These are phyloP conservation scores for Cataglyphis hispanica DNA, from an alignment of 1,140 invertebrate species.

Conservation along the genomic window DNA sequence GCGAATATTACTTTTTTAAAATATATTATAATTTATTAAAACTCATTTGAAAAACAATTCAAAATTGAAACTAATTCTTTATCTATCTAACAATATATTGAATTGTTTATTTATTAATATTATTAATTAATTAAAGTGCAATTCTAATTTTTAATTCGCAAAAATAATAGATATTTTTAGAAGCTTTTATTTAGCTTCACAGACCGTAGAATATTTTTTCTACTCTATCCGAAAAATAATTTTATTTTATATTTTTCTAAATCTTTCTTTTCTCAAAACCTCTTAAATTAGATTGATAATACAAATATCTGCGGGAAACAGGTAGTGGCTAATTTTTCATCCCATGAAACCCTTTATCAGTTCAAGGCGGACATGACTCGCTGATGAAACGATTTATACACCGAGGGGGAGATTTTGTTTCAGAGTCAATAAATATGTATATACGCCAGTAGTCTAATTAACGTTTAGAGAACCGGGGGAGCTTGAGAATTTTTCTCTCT, in stretches of 20 bases:
- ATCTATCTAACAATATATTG: neutral
- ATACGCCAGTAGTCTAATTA: neutral
- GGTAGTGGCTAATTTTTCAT: slow-evolving; percentile 32
- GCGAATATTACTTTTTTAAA: neutral
- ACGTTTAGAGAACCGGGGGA: neutral
- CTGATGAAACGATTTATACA: slow-evolving; percentile 9
- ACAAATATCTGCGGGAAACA: neutral
- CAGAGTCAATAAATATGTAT: slow-evolving; percentile 8
- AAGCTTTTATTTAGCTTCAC: neutral
- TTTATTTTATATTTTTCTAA: neutral
- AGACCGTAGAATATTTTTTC: neutral
- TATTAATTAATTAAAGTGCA: slow-evolving; percentile 1
- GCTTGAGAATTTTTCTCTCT: neutral
- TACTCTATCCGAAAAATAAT: neutral
- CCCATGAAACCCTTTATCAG: neutral
- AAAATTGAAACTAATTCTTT: neutral
- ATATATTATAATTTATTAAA: neutral
- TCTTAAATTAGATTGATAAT: slow-evolving; percentile 47
- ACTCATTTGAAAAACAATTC: neutral
- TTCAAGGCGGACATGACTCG: neutral
- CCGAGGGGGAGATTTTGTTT: neutral
- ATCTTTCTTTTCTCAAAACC: neutral
- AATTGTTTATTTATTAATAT: neutral
- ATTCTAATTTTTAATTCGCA: neutral
- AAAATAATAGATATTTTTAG: neutral